A percentile compares a stretch with the other conserved stretches of the same genome.
phyloP scores from a whole-genome alignment of 2,797 vertebrate species.

The Pantherophis alleghaniensis region DNA sequence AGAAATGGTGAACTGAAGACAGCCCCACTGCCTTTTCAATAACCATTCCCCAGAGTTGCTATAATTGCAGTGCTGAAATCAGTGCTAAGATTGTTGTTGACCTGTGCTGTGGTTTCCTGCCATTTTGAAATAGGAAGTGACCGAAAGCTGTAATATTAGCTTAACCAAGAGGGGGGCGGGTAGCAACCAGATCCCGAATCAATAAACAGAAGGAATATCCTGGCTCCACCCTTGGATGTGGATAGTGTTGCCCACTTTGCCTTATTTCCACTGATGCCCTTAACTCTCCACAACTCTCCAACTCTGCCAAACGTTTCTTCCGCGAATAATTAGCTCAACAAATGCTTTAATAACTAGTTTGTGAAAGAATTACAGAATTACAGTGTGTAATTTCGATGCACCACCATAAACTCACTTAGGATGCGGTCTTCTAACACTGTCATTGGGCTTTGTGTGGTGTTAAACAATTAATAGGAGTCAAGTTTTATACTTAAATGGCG shows the following conservation, averaged over 20 bases:
- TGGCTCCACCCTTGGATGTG: not conserved
- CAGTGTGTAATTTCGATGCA: not conserved
- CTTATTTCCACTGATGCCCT: not conserved
- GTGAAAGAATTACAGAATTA: not conserved
- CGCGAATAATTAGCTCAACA: not conserved
- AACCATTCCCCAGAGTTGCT: not conserved
- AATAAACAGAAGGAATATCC: not conserved
- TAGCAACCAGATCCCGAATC: not conserved
- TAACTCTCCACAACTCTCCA: not conserved
- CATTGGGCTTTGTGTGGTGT: not conserved
- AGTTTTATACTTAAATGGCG: slow-evolving; percentile 12
- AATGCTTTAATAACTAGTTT: not conserved
- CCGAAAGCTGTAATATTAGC: too few species aligned
- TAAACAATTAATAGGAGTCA: not conserved
- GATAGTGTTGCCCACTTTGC: not conserved
- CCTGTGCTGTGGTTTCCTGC: not conserved
- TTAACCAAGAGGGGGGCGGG: not conserved
- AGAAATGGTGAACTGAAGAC: not conserved
- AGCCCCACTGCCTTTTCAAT: not conserved
- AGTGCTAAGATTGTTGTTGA: not conserved
- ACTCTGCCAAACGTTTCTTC: not conserved
- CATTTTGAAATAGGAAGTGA: not conserved
- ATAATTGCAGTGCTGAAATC: not conserved
- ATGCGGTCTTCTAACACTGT: not conserved
- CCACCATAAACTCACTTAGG: not conserved